Evolutionary conservation across 2,888 invertebrate genomes (phyloP).

Genomic region (Tyria jacobaeae): DNA sequence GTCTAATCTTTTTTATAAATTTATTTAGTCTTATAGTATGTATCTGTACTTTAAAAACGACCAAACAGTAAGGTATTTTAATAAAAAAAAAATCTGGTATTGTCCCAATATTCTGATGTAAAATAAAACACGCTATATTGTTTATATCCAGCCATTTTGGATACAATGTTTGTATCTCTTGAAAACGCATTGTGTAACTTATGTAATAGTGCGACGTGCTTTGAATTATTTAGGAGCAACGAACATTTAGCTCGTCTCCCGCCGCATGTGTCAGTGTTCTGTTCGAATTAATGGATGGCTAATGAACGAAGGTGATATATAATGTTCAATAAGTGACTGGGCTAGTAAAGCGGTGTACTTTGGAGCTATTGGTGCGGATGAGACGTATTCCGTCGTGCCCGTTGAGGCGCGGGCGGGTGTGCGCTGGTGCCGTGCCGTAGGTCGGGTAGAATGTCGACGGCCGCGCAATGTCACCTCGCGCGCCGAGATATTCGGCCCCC

Average conservation of each 20-base stretch:
- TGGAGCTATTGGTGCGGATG: conserved; percentile 59
- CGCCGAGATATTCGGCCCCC: conserved; percentile 69
- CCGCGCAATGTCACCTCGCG: conserved; percentile 84
- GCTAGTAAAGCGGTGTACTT: conserved; percentile 36
- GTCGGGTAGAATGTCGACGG: conserved; percentile 81
- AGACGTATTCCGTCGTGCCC: conserved; percentile 64
- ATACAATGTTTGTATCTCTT: conserved; percentile 42
- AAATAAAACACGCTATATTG: conserved; percentile 29
- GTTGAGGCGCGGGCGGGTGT: conserved; percentile 57
- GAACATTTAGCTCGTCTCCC: conserved; percentile 32
- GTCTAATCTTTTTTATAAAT: too few relatives aligned
- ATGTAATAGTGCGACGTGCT: conserved; percentile 58
- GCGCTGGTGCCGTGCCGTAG: conserved; percentile 73
- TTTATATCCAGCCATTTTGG: conserved; percentile 46
- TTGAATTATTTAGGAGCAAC: conserved; percentile 52
- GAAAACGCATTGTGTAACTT: conserved; percentile 62
- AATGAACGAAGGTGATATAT: conserved; percentile 16
- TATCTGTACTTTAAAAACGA: too few relatives aligned
- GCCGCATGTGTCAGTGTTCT: background rate
- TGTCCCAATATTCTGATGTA: conserved; percentile 15
- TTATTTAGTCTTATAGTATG: too few relatives aligned
- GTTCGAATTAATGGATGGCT: background rate
- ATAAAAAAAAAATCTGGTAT: background rate
- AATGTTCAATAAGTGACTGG: conserved; percentile 33
- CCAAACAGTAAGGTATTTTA: too few relatives aligned